These are phyloP conservation scores for Drosophila vallismaia DNA, from an alignment of 2,888 invertebrate genomes.

Conservation along the genomic window DNA sequence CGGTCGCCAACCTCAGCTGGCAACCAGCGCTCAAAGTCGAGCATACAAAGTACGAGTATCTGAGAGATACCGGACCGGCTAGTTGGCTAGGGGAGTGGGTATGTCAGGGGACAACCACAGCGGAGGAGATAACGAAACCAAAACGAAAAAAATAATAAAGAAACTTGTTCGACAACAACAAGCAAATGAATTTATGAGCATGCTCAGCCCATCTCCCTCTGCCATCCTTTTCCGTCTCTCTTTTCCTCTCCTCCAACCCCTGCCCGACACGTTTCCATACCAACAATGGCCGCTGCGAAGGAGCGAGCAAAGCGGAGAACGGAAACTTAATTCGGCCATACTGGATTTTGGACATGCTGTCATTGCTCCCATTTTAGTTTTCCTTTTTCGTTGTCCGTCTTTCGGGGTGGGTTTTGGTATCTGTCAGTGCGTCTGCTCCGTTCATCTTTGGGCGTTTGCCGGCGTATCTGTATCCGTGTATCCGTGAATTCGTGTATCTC, in stretches of 20 bases:
- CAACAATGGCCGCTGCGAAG: slow-evolving; percentile 75
- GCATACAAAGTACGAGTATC: slow-evolving; percentile 50
- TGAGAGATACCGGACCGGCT: slow-evolving; percentile 25
- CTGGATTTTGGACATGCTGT: slow-evolving; percentile 77
- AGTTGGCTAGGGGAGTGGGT: slow-evolving; percentile 3
- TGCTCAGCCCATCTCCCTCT: slow-evolving; percentile 40
- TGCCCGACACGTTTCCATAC: slow-evolving; percentile 63
- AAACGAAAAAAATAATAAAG: slow-evolving; percentile 19
- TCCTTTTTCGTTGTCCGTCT: slow-evolving; percentile 25
- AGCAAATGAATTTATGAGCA: slow-evolving; percentile 70
- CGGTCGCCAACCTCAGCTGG: slow-evolving; percentile 42
- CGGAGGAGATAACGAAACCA: slow-evolving; percentile 51
- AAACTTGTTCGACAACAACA: slow-evolving; percentile 56
- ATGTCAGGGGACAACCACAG: slow-evolving; percentile 27
- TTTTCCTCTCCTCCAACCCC: background rate
- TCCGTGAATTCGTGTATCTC: background rate
- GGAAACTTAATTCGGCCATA: slow-evolving; percentile 79
- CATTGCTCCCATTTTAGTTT: slow-evolving; percentile 60
- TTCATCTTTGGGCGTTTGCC: slow-evolving; percentile 44
- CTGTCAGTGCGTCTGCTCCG: slow-evolving; percentile 49
- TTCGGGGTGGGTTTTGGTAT: slow-evolving; percentile 56
- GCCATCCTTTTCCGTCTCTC: background rate
- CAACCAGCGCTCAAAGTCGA: slow-evolving; percentile 22
- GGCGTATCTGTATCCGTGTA: slow-evolving; percentile 17
- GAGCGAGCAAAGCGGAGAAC: slow-evolving; percentile 64